Evolutionary conservation across 2,797 vertebrate genomes (phyloP), one percentile per base, ranked within the genome.

Genomic region (Myripristis jacobus): DNA sequence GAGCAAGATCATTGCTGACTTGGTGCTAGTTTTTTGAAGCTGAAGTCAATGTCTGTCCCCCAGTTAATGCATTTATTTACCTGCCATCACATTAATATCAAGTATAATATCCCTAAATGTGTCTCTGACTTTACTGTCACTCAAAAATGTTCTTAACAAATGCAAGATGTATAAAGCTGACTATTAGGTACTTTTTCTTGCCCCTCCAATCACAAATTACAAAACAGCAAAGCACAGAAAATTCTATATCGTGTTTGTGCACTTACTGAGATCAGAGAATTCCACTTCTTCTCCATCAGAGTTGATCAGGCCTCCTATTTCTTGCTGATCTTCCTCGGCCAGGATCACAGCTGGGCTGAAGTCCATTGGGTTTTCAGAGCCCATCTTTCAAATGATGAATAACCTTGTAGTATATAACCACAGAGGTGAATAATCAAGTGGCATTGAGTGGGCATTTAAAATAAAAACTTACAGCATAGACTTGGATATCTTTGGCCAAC

Each of bases 231-330:
- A 31, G 29, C 16, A 29, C 51, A 27, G 51, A 7, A n/a, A 31
- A 31, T 7, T 31, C 18, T 9, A 31, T 4, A 34, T 18, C 47
- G 4, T 43, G 1, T 3, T 27, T 11, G 22, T 65, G 34, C 46
- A 80, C 89, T 90, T 44, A 92, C 92, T 41, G 21, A 87, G 63
- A 69, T 89, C 83, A 12, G 87, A 86, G 73, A 86, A 90, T 38
- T 91, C 90, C 43, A 93, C 87, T 70, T 93, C 92, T 73, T 93
- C 92, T n/a, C 91, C 92, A 55, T 93, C 92, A 11, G 92, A 93
- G 80, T 93, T 93, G 70, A 93, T 93, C 66, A 93, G 76, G 36
- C 91, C 90, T 70, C 90, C 91, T 1, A 93, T 88, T 70, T 91
- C 89, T 46, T 92, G 89, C 47, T 80, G 83, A 55, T 88, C 87